phyloP scores from a whole-genome alignment of 2,888 invertebrate species.

The Aphidius colemani region DNA sequence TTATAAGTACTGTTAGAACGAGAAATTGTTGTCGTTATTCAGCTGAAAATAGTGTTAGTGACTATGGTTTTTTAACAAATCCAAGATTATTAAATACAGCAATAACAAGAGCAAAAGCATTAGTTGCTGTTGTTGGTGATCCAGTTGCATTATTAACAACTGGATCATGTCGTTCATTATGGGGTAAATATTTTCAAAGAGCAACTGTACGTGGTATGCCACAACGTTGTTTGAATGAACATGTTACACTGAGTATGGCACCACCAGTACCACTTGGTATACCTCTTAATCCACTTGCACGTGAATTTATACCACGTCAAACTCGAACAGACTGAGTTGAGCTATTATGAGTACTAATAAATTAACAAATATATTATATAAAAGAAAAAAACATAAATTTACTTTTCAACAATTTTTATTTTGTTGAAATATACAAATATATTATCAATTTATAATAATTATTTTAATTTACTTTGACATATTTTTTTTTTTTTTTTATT shows the following conservation, averaged over 20 bases:
- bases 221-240: slow-evolving; percentile 30
- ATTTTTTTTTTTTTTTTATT: slow-evolving; percentile 13
- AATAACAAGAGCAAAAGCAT: slow-evolving; percentile 79
- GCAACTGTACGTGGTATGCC: slow-evolving; percentile 34
- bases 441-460: not conserved
- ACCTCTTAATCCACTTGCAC: slow-evolving; percentile 78
- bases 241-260: slow-evolving; percentile 31
- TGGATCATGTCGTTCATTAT: slow-evolving; percentile 77
- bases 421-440: not conserved
- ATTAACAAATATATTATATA: too few species aligned
- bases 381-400: too few species aligned
- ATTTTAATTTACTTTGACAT: slow-evolving; percentile 10
- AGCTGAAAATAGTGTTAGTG: slow-evolving; percentile 65
- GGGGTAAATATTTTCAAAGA: slow-evolving; percentile 51
- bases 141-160: slow-evolving; percentile 81
- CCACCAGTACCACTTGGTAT: slow-evolving; percentile 32
- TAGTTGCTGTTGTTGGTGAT: slow-evolving; percentile 84
- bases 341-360: not conserved
- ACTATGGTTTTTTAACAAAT: slow-evolving; percentile 83
- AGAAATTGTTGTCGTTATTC: slow-evolving; percentile 70
- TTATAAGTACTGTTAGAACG: slow-evolving; percentile 79
- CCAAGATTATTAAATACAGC: slow-evolving; percentile 82
- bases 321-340: slow-evolving; percentile 23
- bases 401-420: not conserved
- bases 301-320: slow-evolving; percentile 76